Percentiles rank a stretch among this genome's conserved stretches.
These are phyloP conservation scores for Pharmacophagus antenor DNA, from an alignment of 2,888 invertebrate species.

Conservation along the genomic window DNA sequence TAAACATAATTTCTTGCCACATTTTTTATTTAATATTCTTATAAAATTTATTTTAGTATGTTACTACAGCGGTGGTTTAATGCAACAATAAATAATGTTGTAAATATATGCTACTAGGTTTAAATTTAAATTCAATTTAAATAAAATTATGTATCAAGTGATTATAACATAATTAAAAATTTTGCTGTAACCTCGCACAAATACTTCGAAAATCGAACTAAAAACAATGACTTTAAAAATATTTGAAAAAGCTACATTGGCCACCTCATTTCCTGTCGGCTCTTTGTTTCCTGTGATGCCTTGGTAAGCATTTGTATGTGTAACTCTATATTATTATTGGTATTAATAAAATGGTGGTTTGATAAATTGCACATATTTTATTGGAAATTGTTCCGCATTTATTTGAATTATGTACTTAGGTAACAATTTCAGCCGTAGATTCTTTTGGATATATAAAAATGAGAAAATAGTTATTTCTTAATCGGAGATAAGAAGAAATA, in stretches of 20 bases:
- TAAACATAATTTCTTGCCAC: too few species aligned
- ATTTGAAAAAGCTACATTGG: not conserved
- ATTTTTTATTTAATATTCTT: too few species aligned
- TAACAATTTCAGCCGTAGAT: not conserved
- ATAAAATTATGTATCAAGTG: too few species aligned
- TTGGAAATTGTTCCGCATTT: too few species aligned
- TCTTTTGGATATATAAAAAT: not conserved
- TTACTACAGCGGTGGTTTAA: too few species aligned
- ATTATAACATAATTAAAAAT: not conserved
- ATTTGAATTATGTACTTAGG: not conserved
- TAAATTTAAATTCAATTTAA: too few species aligned
- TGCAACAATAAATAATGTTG: too few species aligned
- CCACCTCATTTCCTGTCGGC: conserved; percentile 4
- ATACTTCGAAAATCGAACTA: not conserved
- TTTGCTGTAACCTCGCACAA: not conserved
- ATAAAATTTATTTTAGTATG: too few species aligned
- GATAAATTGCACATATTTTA: too few species aligned
- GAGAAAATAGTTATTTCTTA: not conserved
- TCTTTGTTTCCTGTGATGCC: conserved; percentile 11
- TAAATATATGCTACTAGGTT: too few species aligned
- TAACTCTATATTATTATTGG: not conserved
- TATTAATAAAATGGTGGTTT: too few species aligned
- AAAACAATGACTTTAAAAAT: conserved; percentile 4
- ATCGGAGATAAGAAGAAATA: not conserved
- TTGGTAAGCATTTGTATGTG: not conserved